These are phyloP conservation scores for Alauda arvensis DNA, from an alignment of 2,797 vertebrate species.

Conservation along the genomic window DNA sequence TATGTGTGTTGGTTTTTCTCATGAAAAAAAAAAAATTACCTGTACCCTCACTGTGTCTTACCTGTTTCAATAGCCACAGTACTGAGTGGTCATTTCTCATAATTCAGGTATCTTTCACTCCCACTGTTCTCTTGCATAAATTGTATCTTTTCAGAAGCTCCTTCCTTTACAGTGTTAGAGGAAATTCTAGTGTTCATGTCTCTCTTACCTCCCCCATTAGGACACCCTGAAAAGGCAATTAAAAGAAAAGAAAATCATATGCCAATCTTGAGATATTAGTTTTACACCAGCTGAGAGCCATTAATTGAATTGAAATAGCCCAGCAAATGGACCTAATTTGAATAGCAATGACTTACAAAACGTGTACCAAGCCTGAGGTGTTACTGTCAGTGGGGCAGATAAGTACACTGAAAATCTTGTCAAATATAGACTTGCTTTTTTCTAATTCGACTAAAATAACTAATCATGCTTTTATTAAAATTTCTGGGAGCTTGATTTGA, in stretches of 20 bases:
- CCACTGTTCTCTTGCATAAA: neutral
- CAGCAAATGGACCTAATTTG: neutral
- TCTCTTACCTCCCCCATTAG: neutral
- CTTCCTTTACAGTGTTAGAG: neutral
- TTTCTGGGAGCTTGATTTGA: neutral
- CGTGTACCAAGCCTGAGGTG: neutral
- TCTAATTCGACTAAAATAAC: neutral
- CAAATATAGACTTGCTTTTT: neutral
- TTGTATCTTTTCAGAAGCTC: neutral
- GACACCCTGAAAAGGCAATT: neutral
- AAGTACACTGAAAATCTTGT: neutral
- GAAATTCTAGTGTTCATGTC: neutral
- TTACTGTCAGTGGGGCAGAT: neutral
- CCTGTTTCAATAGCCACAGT: neutral
- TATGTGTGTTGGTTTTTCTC: neutral
- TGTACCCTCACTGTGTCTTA: neutral
- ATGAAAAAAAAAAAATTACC: neutral
- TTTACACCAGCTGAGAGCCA: neutral
- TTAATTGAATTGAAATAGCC: neutral
- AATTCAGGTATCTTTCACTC: neutral
- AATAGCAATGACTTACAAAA: neutral
- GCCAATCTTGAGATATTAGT: neutral
- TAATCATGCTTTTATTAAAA: neutral
- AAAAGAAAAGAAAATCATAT: neutral
- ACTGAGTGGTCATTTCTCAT: neutral